phyloP scores from a whole-genome alignment of 1,140 invertebrate species.

The Elysia chlorotica region DNA sequence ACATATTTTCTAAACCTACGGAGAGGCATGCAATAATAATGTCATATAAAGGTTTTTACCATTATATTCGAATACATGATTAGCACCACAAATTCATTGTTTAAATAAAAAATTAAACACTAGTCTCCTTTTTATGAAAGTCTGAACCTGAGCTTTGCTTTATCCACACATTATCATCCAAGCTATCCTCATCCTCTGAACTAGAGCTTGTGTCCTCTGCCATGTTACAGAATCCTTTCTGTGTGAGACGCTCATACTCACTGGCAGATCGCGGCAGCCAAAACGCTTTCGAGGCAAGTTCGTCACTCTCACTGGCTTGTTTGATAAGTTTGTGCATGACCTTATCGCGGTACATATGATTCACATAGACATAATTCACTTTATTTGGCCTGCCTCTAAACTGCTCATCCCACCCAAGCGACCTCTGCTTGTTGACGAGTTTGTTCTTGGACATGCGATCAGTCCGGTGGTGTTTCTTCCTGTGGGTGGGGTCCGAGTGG shows the following conservation, averaged over 20 bases:
- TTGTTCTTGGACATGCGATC: slow-evolving; percentile 35
- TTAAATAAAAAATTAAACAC: slow-evolving; percentile 47
- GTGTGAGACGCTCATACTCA: slow-evolving; percentile 44
- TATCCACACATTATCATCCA: slow-evolving; percentile 52
- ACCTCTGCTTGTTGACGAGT: slow-evolving; percentile 43
- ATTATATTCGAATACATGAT: too few species aligned
- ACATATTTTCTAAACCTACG: too few species aligned
- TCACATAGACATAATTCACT: slow-evolving; percentile 55
- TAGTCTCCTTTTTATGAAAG: slow-evolving; percentile 54
- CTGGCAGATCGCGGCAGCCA: slow-evolving; percentile 49
- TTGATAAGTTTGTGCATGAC: slow-evolving; percentile 49
- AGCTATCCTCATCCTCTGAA: slow-evolving; percentile 38
- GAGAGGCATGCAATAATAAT: too few species aligned
- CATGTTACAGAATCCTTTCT: slow-evolving; percentile 36
- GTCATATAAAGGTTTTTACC: too few species aligned
- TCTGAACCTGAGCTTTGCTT: slow-evolving; percentile 40
- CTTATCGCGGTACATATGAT: slow-evolving; percentile 52
- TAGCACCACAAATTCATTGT: too few species aligned
- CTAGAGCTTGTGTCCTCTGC: slow-evolving; percentile 40
- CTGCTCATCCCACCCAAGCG: slow-evolving; percentile 52
- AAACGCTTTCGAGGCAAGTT: slow-evolving; percentile 39
- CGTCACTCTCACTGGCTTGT: slow-evolving; percentile 38
- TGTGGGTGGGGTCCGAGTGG: slow-evolving; percentile 52
- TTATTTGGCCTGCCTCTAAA: slow-evolving; percentile 39
- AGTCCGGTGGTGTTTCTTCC: slow-evolving; percentile 34